Evolutionary conservation across 2,797 vertebrate species (phyloP), one percentile per base, ranked within the genome.

Genomic region (Gymnodraco acuticeps): DNA sequence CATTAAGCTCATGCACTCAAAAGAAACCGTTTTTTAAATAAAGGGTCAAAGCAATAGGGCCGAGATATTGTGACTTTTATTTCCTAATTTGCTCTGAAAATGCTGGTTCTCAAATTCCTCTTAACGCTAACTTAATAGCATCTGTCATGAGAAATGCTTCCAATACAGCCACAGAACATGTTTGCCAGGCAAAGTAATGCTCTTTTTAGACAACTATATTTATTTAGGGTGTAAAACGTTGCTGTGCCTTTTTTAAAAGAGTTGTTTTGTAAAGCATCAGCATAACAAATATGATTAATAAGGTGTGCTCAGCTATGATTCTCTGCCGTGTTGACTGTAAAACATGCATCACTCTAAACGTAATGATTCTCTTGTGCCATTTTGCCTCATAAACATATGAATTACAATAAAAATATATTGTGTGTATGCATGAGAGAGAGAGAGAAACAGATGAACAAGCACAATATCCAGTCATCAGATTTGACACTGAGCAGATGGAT

Each of bases 401-500:
- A 61, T 47, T 46, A 16, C n/a, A 45, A 54, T 19, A 14, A 43
- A 56, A 56, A 55, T 64, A 48, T 42, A 14, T 7, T 27, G 27
- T 48, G 9, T 56, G 17, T 20, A 12, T 63, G 51, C 17, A 42
- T 16, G 15, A n/a, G 15, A n/a, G 41, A 66, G 41, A 66, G 17
- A 16, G 33, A 64, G 17, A 62, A 54, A 52, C 48, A 61, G 43
- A 79, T 63, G 56, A 61, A 15, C 16, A 42, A 6, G n/a, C 52
- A 19, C 52, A 63, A 14, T n/a, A 1, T 51, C 27, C 33, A 73
- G 16, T 83, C 66, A 73, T 78, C 23, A 67, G 5, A 33, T 80
- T 83, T 83, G 53, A 67, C 20, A 54, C 31, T 31, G 3, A 60
- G 23, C 70, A 63, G 70, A 51, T 70, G 52, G 54, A 54, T 64